A percentile compares a stretch with the other conserved stretches of the same genome.
phyloP scores from a whole-genome alignment of 2,113 vertebrate genomes.

The Otocyon megalotis region DNA sequence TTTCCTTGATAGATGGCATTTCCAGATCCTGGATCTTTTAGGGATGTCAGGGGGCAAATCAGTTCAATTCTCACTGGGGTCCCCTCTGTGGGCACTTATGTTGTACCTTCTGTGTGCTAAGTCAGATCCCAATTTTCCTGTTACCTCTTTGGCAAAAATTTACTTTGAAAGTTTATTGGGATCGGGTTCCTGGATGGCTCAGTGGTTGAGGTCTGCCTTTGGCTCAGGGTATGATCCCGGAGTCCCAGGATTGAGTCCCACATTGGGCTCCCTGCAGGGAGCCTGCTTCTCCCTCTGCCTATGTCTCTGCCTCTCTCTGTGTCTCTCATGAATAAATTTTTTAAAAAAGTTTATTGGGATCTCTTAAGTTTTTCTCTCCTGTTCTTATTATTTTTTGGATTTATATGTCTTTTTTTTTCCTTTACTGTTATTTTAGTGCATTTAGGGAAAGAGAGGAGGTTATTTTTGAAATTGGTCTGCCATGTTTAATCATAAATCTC shows the following conservation, averaged over 20 bases:
- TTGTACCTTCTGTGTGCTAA: not conserved
- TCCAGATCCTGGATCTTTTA: not conserved
- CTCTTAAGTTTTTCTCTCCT: not conserved
- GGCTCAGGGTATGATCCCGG: too few species aligned
- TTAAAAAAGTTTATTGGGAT: not conserved
- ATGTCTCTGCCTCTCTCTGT: not conserved
- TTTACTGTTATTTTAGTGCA: not conserved
- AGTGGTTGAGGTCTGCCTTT: not conserved
- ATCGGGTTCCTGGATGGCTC: not conserved
- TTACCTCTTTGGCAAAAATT: not conserved
- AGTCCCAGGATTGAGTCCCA: too few species aligned
- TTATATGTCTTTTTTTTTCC: not conserved
- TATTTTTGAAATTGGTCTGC: not conserved
- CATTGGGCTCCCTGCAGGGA: too few species aligned
- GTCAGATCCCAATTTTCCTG: not conserved
- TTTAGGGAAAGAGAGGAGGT: not conserved
- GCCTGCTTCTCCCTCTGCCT: too few species aligned
- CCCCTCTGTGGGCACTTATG: not conserved
- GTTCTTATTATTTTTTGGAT: not conserved
- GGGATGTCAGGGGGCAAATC: not conserved
- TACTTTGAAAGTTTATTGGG: slow-evolving; percentile 11
- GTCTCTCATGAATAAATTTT: not conserved
- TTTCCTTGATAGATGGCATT: not conserved
- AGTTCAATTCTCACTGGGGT: not conserved
- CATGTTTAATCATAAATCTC: slow-evolving; percentile 29